These are phyloP conservation scores for Poeciliopsis turneri DNA, from an alignment of 2,797 vertebrate genomes.

Conservation along the genomic window DNA sequence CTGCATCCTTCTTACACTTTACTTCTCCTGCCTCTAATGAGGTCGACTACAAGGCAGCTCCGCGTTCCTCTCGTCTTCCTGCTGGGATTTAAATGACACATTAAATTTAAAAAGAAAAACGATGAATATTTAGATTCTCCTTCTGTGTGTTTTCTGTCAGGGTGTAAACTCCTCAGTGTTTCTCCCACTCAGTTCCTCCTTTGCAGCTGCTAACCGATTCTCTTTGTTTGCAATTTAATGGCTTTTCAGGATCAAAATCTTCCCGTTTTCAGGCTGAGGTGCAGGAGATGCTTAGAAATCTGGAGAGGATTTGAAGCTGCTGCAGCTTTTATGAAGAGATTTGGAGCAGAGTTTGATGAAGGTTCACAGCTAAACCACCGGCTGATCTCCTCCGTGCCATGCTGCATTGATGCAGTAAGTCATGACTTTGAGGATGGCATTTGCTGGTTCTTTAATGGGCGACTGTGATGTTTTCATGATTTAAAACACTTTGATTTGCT, in stretches of 20 bases:
- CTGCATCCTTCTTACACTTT: not conserved
- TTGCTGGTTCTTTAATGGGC: no score
- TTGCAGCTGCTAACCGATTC: not conserved
- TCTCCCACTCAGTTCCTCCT: not conserved
- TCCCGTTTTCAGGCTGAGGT: not conserved
- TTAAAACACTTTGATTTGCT: no score
- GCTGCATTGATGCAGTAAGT: no score
- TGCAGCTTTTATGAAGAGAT: not conserved
- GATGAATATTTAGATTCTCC: not conserved
- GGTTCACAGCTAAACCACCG: no score
- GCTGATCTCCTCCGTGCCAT: no score
- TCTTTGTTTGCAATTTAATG: not conserved
- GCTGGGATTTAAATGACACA: conserved; percentile 4
- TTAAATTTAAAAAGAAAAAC: not conserved
- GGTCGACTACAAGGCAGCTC: not conserved
- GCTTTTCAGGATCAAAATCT: not conserved
- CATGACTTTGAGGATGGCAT: no score
- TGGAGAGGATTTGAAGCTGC: not conserved
- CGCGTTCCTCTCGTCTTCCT: not conserved
- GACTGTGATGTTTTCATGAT: no score
- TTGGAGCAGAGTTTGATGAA: not conserved
- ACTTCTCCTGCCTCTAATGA: not conserved
- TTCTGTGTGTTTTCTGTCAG: not conserved
- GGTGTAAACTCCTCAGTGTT: not conserved
- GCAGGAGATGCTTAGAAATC: not conserved